Evolutionary conservation across 92 coral and sea anemone species (phyloP), one percentile per base, ranked within the genome.

Genomic region (Anthopleura xanthogrammica): DNA sequence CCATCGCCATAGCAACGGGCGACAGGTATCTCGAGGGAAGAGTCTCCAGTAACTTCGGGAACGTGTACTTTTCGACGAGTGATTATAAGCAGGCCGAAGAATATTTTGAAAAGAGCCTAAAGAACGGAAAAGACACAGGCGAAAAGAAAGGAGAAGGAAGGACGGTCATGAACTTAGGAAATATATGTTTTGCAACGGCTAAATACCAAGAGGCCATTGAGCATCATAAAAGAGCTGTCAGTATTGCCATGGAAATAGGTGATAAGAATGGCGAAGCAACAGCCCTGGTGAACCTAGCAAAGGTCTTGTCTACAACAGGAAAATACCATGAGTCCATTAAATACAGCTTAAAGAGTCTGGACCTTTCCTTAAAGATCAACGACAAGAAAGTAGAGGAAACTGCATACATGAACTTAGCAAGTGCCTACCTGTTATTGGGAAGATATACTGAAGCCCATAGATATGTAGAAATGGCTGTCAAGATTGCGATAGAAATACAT

Each of bases 351-450:
- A 62, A 62, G 29, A 19, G 70, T 10, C 11, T 62, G 29, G 70
- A 20, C 29, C 19, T 62, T 22, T 62, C 70, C 9, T n/a, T 62
- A 14, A 2, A 62, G 24, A 20, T 62, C 11, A 62, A 62, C 8
- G 2, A 62, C 29, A 62, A 62, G 70, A 62, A 62, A 62, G 70
- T 5, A 20, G 70, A 62, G 29, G 70, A 19, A 62, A 62, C 39
- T 13, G 70, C 70, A 7, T 62, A 8, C 70, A 62, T 62, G 70
- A 62, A 62, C 36, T n/a, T 62, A 11, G 70, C 24, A 19, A 62
- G 70, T 62, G 70, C 70, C 70, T 62, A 62, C 70, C 24, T 62
- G 70, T 62, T 11, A 62, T n/a, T 62, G 29, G 70, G 70, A 20
- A 62, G 70, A 11, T 62, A n/a, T 14, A 19, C 22, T 22, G 70